Base-by-base conservation (phyloP, 2,113 vertebrate genomes). In the Tenebrosternarchus preto region DNA sequence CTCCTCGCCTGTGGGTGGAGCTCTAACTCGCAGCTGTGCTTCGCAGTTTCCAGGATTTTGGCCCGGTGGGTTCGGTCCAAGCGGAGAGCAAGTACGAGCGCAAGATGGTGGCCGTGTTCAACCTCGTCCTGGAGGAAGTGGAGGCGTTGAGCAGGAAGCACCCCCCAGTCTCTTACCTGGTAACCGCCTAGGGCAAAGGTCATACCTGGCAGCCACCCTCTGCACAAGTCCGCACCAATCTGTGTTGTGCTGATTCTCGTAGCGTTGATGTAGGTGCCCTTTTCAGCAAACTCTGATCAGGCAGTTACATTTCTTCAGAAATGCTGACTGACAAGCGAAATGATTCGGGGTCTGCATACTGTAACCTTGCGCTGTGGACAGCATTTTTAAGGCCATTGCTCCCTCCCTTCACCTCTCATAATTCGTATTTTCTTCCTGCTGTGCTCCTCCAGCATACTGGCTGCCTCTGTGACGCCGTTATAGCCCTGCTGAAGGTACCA, bases 31-130 rank as follows among this genome's bases (percentile, higher is more conserved):
- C 33, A 1, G 2, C 8, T 46, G 3, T 46, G 39, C 39, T 85
- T 31, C 2, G 8, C 29, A 99, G 97, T 90, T 98, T 97, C 83
- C 97, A 98, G 93, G 98, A 98, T 85, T 97, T 93, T 0, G 93
- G 93, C 17, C 90, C 92, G 0, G 83, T 90, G 63, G 96, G 96
- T 31, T 87, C 94, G 0, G 91, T 94, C 12, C 95, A 92, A 31
- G 92, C 96, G 0, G 95, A 98, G 83, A 98, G 95, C 15, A 96
- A 97, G 82, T 98, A 98, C 56, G 97, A 99, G 90, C 93, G 97
- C 69, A 94, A 92, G 86, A 97, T 98, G 95, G 94, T 96, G 92
- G 95, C 95, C 0, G 96, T 99, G 3, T 99, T 97, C 88, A 95
- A 90, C 84, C 95, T 81, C 0, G 96, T 99, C 11, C 86, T 99